phyloP scores from a whole-genome alignment of 2,888 invertebrate species.

The Oscheius sp. region DNA sequence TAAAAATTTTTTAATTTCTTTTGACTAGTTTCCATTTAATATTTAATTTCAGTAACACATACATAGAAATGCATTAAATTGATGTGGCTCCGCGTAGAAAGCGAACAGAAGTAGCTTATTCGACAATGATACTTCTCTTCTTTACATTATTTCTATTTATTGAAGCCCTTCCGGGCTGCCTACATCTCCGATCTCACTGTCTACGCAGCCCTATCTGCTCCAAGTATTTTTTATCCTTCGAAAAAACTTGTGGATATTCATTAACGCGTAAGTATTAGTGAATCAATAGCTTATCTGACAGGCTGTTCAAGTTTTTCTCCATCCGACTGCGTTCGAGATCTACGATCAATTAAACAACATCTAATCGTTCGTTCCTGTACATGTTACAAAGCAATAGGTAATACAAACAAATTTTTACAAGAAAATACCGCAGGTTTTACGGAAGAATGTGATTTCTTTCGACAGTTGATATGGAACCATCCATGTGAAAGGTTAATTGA shows the following conservation, averaged over 20 bases:
- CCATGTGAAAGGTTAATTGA: constrained; percentile 47
- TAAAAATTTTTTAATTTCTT: not conserved
- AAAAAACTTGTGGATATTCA: constrained; percentile 44
- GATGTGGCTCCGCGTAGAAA: no score
- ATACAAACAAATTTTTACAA: no score
- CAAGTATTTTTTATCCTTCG: constrained; percentile 34
- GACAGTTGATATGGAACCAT: constrained; percentile 51
- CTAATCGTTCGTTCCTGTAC: constrained; percentile 39
- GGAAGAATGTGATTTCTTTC: constrained; percentile 52
- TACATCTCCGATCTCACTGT: constrained; percentile 47
- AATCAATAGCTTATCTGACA: constrained; percentile 27
- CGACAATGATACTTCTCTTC: not conserved
- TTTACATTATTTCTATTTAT: not conserved
- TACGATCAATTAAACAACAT: constrained; percentile 35
- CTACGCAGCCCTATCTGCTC: constrained; percentile 41
- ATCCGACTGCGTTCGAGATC: constrained; percentile 51
- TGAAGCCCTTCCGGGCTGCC: constrained; percentile 36
- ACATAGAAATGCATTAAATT: not conserved
- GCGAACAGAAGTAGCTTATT: not conserved
- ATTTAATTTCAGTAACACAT: not conserved
- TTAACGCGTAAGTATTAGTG: constrained; percentile 33
- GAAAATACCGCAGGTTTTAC: constrained; percentile 34
- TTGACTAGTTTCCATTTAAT: no score
- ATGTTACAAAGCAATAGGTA: constrained; percentile 49
- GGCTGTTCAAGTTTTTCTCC: constrained; percentile 46